Percentiles rank a stretch among this genome's conserved stretches.
These are phyloP conservation scores for Propithecus deckenii DNA, from an alignment of 2,797 vertebrate species.

Conservation along the genomic window DNA sequence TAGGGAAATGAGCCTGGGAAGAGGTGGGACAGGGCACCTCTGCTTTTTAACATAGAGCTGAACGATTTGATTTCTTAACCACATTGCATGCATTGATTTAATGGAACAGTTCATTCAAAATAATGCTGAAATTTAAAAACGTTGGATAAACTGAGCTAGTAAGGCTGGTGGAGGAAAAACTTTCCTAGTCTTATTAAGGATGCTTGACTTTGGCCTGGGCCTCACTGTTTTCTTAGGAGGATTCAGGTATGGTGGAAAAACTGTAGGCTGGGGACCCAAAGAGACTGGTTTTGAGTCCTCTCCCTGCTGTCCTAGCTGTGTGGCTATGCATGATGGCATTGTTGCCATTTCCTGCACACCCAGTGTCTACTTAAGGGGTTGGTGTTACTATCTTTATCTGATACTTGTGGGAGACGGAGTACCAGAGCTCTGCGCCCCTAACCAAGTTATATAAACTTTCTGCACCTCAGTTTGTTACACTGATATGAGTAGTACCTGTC, in stretches of 20 bases:
- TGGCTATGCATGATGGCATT: background rate
- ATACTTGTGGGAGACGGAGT: background rate
- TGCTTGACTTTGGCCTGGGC: background rate
- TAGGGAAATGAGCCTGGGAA: background rate
- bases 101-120: background rate
- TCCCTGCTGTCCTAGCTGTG: background rate
- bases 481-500: background rate
- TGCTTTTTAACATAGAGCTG: background rate
- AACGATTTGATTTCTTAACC: background rate
- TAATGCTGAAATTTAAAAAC: background rate
- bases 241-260: background rate
- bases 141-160: background rate
- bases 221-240: background rate
- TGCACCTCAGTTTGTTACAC: background rate
- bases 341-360: background rate
- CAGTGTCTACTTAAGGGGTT: background rate
- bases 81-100: background rate
- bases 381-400: background rate
- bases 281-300: background rate
- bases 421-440: background rate
- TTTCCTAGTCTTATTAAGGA: background rate
- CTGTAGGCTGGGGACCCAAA: background rate
- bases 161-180: background rate
- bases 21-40: background rate
- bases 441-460: background rate